Percentiles rank a stretch among this genome's conserved stretches.
These are phyloP conservation scores for Pangasius djambal DNA, from an alignment of 2,797 vertebrate genomes.

Conservation along the genomic window DNA sequence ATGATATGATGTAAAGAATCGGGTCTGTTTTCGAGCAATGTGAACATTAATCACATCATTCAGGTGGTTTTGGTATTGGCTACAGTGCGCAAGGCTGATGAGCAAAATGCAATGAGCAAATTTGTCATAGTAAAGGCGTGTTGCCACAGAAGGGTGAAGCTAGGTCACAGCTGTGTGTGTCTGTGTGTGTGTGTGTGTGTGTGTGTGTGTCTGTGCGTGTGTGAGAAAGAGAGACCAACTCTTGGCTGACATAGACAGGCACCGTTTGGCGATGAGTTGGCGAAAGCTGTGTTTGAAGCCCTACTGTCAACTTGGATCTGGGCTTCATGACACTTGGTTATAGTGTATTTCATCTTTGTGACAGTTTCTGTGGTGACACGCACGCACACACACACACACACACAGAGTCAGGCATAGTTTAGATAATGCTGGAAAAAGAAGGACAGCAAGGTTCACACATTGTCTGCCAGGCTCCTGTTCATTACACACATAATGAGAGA, in stretches of 20 bases:
- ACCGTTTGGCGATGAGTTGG: neutral
- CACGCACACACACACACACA: conserved; percentile 5
- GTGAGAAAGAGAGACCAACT: neutral
- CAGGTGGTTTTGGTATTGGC: conserved; percentile 4
- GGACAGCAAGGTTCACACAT: conserved; percentile 36
- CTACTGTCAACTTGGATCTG: conserved; percentile 32
- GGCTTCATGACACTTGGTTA: conserved; percentile 22
- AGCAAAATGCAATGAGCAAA: conserved; percentile 36
- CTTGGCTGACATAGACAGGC: neutral
- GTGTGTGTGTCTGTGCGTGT: conserved; percentile 15
- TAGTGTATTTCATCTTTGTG: conserved; percentile 25
- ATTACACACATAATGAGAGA: conserved; percentile 46
- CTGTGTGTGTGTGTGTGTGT: conserved; percentile 17
- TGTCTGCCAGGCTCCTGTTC: conserved; percentile 43
- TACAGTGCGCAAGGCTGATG: conserved; percentile 6
- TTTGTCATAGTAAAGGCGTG: conserved; percentile 1
- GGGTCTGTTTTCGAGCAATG: neutral
- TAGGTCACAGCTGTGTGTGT: conserved; percentile 22
- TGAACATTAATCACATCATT: conserved; percentile 12
- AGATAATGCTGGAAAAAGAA: conserved; percentile 2
- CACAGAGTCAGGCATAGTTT: neutral
- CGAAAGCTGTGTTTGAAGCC: conserved; percentile 35
- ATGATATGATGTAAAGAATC: conserved; percentile 3
- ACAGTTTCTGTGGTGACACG: conserved; percentile 10
- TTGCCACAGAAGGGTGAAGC: conserved; percentile 18